phyloP scores from a whole-genome alignment of 2,113 vertebrate species.

The Macquaria australasica region DNA sequence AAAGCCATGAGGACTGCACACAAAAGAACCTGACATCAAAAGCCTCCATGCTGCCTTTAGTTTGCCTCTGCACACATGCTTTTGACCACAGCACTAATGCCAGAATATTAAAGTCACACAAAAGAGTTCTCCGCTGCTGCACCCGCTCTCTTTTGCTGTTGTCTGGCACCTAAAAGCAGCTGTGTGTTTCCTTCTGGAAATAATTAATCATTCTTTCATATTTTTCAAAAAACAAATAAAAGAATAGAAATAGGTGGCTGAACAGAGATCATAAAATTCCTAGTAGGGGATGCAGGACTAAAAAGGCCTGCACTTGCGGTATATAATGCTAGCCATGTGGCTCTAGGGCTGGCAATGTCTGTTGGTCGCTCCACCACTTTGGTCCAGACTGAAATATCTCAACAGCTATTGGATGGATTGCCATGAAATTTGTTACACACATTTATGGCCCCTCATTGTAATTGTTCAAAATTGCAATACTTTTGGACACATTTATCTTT shows the following conservation, averaged over 20 bases:
- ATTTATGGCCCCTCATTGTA: neutral
- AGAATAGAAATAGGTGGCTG: neutral
- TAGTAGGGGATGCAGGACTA: neutral
- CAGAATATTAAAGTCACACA: conserved; percentile 54
- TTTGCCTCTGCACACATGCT: conserved; percentile 62
- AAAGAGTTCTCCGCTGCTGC: conserved; percentile 26
- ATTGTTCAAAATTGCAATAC: neutral
- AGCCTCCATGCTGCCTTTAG: conserved; percentile 58
- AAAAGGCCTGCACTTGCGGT: neutral
- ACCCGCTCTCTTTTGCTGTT: conserved; percentile 16
- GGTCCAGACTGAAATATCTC: neutral
- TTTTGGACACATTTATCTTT: too few relatives aligned
- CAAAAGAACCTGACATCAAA: conserved; percentile 79
- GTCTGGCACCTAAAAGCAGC: conserved; percentile 34
- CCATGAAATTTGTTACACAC: neutral
- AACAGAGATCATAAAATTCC: neutral
- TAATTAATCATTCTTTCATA: conserved; percentile 43
- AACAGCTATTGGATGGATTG: neutral
- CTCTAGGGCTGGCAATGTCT: neutral
- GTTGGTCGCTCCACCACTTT: neutral
- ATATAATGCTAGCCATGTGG: neutral
- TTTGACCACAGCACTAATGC: conserved; percentile 46
- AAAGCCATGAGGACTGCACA: conserved; percentile 75
- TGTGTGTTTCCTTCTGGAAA: conserved; percentile 41
- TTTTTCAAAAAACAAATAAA: neutral